A percentile compares a stretch with the other conserved stretches of the same genome.
These are phyloP conservation scores for Amphiprion clarkii DNA, from an alignment of 2,797 vertebrate species.

Conservation along the genomic window DNA sequence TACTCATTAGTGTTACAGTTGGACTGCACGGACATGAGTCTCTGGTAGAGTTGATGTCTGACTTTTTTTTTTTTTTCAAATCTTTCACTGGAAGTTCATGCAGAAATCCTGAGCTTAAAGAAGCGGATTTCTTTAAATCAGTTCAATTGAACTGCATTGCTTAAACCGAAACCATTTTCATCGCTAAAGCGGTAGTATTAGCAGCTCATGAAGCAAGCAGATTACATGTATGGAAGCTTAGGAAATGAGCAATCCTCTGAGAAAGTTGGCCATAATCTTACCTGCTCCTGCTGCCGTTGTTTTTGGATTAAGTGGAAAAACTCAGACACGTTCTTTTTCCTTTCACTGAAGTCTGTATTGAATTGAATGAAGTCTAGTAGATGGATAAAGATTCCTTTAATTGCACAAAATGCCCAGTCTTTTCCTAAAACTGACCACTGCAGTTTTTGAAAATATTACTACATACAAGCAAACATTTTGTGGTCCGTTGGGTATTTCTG, in stretches of 20 bases:
- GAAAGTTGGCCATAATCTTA: background rate
- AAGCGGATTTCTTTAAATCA: background rate
- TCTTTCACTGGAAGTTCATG: background rate
- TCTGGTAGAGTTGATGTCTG: background rate
- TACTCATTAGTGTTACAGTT: conserved; percentile 1
- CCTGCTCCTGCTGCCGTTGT: background rate
- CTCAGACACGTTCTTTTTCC: background rate
- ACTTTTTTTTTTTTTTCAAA: background rate
- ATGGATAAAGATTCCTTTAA: background rate
- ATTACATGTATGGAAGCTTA: conserved; percentile 24
- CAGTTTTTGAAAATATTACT: too few species aligned
- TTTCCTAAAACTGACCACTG: too few species aligned
- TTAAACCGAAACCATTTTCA: background rate
- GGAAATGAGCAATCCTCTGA: conserved; percentile 23
- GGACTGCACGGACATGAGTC: background rate
- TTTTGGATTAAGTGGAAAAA: too few species aligned
- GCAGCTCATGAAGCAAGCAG: conserved; percentile 9
- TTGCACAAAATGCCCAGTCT: too few species aligned
- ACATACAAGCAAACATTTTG: too few species aligned
- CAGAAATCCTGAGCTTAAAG: fast-evolving
- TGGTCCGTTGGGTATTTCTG: too few species aligned
- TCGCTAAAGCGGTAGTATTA: background rate
- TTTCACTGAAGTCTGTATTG: background rate
- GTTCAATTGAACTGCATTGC: background rate
- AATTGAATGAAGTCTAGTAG: background rate